Evolutionary conservation across 2,888 invertebrate species (phyloP).

Genomic region (Amiota mariae): DNA sequence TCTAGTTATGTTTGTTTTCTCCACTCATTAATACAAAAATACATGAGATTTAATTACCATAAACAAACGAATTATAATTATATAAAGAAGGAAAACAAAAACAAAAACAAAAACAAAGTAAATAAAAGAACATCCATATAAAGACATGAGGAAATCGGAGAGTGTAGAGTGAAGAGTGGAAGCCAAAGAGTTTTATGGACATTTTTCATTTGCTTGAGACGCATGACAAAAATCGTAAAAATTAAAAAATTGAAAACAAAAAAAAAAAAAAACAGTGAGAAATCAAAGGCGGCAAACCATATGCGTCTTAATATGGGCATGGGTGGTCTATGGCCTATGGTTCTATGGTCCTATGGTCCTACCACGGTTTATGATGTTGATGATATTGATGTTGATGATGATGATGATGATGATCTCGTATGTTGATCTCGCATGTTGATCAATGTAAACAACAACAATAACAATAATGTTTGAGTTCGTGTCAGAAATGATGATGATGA

Average conservation of each 20-base stretch:
- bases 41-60: constrained; percentile 61
- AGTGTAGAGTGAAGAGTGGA: no score
- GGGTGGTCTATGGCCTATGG: constrained; percentile 31
- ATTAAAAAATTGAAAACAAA: constrained; percentile 28
- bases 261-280: constrained; percentile 36
- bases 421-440: constrained; percentile 2
- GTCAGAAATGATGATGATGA: neutral
- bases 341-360: neutral
- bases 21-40: constrained; percentile 15
- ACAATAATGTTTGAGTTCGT: constrained; percentile 11
- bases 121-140: neutral
- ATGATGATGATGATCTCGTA: no score
- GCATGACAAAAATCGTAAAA: constrained; percentile 58
- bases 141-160: neutral
- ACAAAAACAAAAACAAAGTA: neutral
- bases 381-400: no score
- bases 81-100: no score
- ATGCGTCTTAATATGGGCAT: constrained; percentile 4
- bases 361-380: neutral
- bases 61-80: constrained; percentile 48
- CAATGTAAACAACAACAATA: constrained; percentile 24
- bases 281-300: constrained; percentile 57
- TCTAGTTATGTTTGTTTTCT: no score
- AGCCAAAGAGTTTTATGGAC: neutral
- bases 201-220: constrained; percentile 49